Conservation (phyloP, 2,113 vertebrate genomes). For the Catharus bicknelli region DNA sequence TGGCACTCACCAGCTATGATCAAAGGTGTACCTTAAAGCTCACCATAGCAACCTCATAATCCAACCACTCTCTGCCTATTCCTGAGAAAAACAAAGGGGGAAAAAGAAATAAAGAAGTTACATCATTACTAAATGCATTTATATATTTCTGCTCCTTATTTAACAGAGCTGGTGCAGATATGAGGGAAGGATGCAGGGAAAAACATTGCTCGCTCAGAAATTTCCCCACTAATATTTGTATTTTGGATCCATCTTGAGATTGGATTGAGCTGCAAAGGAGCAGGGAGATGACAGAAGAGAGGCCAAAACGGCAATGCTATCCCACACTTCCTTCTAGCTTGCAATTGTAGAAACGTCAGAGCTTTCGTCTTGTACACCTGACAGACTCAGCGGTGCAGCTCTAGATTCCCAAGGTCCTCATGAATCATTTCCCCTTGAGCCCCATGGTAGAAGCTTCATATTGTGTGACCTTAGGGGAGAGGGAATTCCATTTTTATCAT, state of each 20-base stretch:
- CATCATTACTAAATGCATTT: background rate
- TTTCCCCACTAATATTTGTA: background rate
- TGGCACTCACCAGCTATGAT: slow-evolving; percentile 1
- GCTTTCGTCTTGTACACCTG: rapidly evolving
- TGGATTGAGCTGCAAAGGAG: background rate
- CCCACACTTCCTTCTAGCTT: background rate
- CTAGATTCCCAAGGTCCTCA: background rate
- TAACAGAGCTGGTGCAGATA: background rate
- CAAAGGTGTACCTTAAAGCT: slow-evolving; percentile 23
- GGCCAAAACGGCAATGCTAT: background rate
- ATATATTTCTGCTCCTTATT: background rate
- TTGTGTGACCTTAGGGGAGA: background rate
- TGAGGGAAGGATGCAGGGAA: background rate
- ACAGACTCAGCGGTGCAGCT: background rate
- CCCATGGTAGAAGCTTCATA: background rate
- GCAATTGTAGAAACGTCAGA: background rate
- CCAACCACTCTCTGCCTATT: background rate
- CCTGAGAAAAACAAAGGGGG: background rate
- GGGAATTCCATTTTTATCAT: background rate
- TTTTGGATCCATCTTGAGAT: background rate
- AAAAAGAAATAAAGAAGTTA: background rate
- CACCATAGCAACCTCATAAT: slow-evolving; percentile 35
- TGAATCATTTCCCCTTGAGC: background rate
- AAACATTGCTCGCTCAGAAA: background rate
- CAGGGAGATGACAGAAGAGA: background rate